These are phyloP conservation scores for Brachymystax lenok DNA, from an alignment of 2,797 vertebrate genomes.

Conservation along the genomic window DNA sequence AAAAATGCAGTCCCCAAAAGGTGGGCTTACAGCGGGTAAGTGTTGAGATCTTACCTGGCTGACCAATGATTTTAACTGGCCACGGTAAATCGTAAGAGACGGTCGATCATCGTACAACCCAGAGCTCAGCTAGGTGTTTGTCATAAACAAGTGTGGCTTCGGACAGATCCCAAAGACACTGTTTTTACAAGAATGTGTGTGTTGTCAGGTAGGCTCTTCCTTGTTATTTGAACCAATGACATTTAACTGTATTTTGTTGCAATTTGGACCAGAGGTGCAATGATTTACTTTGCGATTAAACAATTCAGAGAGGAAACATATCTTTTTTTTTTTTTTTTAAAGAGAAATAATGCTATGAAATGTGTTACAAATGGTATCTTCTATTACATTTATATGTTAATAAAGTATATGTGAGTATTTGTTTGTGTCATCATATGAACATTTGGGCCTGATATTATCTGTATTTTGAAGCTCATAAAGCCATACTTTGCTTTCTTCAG, in stretches of 20 bases:
- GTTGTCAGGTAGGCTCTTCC: slow-evolving; percentile 17
- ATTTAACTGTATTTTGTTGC: slow-evolving; percentile 49
- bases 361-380: slow-evolving; percentile 65
- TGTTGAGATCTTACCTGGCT: background rate
- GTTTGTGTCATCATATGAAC: slow-evolving; percentile 45
- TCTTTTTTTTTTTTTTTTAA: slow-evolving; percentile 63
- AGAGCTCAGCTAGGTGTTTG: slow-evolving; percentile 23
- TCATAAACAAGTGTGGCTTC: slow-evolving; percentile 23
- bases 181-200: slow-evolving; percentile 30
- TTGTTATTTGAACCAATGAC: slow-evolving; percentile 35
- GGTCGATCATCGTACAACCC: background rate
- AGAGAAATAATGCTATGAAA: slow-evolving; percentile 58
- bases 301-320: slow-evolving; percentile 64
- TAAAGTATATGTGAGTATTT: slow-evolving; percentile 47
- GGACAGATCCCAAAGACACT: slow-evolving; percentile 43
- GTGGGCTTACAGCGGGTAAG: slow-evolving; percentile 27
- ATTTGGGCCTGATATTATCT: slow-evolving; percentile 47
- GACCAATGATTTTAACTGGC: background rate
- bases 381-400: slow-evolving; percentile 57
- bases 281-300: slow-evolving; percentile 59
- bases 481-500: slow-evolving; percentile 68
- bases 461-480: slow-evolving; percentile 61
- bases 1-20: slow-evolving; percentile 31
- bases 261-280: slow-evolving; percentile 63
- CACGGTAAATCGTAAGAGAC: background rate